Evolutionary conservation across 2,113 vertebrate species (phyloP).

Genomic region (Chlamydotis undulata): DNA sequence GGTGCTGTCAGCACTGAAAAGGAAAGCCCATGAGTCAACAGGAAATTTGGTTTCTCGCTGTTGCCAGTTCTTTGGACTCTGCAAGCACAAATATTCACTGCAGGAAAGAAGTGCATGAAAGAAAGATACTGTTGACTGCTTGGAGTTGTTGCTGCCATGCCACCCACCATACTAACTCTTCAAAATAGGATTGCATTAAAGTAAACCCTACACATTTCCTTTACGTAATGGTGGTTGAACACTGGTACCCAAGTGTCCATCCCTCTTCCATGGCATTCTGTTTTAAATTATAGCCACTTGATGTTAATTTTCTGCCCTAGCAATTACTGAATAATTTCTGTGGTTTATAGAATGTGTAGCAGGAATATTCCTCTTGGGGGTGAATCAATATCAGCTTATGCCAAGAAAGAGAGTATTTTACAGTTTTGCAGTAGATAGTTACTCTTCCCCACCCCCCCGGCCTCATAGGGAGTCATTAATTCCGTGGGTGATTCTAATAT

Average conservation of each 20-base stretch:
- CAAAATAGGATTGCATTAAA: conserved; percentile 11
- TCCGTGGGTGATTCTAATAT: conserved; percentile 38
- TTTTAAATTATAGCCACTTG: not conserved
- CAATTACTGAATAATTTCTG: conserved; percentile 6
- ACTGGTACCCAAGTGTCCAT: not conserved
- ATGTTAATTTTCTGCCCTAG: not conserved
- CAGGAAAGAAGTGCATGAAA: conserved; percentile 30
- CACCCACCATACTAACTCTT: conserved; percentile 7
- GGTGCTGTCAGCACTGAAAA: not conserved
- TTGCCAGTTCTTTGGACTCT: not conserved
- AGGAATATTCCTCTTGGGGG: conserved; percentile 34
- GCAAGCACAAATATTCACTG: conserved; percentile 32
- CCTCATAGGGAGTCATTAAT: conserved; percentile 36
- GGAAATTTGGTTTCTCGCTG: not conserved
- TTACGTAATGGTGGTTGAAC: not conserved
- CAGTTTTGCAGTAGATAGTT: not conserved
- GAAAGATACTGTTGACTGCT: conserved; percentile 12
- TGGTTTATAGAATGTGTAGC: not conserved
- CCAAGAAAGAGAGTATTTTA: conserved; percentile 31
- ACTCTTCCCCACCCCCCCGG: not conserved
- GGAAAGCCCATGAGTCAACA: conserved; percentile 28
- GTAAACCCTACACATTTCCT: not conserved
- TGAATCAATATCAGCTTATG: conserved; percentile 33
- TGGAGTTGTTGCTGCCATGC: conserved; percentile 2
- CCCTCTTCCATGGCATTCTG: not conserved